Evolutionary conservation across 2,888 invertebrate genomes (phyloP).

Genomic region (Lasioglossum morio): DNA sequence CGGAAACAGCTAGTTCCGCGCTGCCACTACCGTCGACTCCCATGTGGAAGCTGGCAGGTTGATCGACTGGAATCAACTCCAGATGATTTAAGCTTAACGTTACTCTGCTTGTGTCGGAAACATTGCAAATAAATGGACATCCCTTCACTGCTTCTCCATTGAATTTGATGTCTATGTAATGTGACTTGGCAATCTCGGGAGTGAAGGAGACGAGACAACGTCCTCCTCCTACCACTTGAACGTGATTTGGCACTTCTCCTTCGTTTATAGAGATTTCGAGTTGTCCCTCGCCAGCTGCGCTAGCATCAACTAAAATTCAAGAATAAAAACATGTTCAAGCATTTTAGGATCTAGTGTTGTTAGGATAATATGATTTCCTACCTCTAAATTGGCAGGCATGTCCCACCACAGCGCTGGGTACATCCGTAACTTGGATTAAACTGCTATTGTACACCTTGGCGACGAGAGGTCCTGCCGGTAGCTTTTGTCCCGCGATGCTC

Average conservation of each 20-base stretch:
- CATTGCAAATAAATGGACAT: conserved; percentile 95
- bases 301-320: conserved; percentile 94
- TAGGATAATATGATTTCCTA: conserved; percentile 79
- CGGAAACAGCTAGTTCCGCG: conserved; percentile 95
- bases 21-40: conserved; percentile 89
- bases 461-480: conserved; percentile 95
- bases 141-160: conserved; percentile 97
- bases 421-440: conserved; percentile 96
- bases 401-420: conserved; percentile 96
- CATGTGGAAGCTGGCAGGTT: conserved; percentile 92
- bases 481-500: conserved; percentile 94
- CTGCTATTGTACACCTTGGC: conserved; percentile 98
- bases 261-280: conserved; percentile 99
- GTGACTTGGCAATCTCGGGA: conserved; percentile 95
- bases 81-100: conserved; percentile 90
- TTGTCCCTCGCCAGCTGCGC: conserved; percentile 99
- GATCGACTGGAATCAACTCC: conserved; percentile 94
- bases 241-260: conserved; percentile 99
- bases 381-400: conserved; percentile 98
- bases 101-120: conserved; percentile 92
- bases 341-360: rapidly evolving
- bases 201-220: conserved; percentile 97
- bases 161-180: conserved; percentile 97
- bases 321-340: background rate
- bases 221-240: conserved; percentile 97